Base-by-base conservation (phyloP, 1,140 invertebrate species). In the Bicyclus anynana region DNA sequence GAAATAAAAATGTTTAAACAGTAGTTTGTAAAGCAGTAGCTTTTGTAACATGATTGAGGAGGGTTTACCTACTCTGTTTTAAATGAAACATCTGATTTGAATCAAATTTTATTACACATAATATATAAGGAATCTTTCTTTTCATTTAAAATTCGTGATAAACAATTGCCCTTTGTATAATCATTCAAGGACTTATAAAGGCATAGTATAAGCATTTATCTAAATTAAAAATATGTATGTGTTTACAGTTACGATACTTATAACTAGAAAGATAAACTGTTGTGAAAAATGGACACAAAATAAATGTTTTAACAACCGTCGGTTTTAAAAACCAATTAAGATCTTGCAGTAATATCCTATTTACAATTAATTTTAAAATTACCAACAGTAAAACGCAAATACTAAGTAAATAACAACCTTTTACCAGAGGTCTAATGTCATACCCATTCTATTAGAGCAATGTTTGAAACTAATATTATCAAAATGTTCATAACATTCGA, bases 21-120 rank as follows among this genome's bases (percentile, higher is more conserved):
- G 44, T 78, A 87, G 53, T 23, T 54, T 23, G 53, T 38, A 33
- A 10, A 33, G 29, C 29, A 27, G 10, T 7, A 27, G n/a, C n/a
- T n/a, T n/a, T n/a, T n/a, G n/a, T n/a, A n/a, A n/a, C n/a, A n/a
- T n/a, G n/a, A n/a, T n/a, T n/a, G n/a, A n/a, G n/a, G n/a, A n/a
- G n/a, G n/a, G n/a, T n/a, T n/a, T n/a, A n/a, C n/a, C n/a, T n/a
- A n/a, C n/a, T n/a, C n/a, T n/a, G n/a, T n/a, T n/a, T n/a, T 23
- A 29, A 51, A 65, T 55, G 29, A 59, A 57, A 67, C 10, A 14
- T 38, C 37, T 37, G 35, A 33, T 44, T 37, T 44, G 48, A 57
- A 40, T 66, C 40, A 59, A 68, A 62, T 66, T 69, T 69, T 69
- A 69, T 69, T 69, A 66, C 57, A 69, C 56, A 64, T 67, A 67